These are phyloP conservation scores for Laupala kohalensis DNA, from an alignment of 1,140 invertebrate genomes.

Conservation along the genomic window DNA sequence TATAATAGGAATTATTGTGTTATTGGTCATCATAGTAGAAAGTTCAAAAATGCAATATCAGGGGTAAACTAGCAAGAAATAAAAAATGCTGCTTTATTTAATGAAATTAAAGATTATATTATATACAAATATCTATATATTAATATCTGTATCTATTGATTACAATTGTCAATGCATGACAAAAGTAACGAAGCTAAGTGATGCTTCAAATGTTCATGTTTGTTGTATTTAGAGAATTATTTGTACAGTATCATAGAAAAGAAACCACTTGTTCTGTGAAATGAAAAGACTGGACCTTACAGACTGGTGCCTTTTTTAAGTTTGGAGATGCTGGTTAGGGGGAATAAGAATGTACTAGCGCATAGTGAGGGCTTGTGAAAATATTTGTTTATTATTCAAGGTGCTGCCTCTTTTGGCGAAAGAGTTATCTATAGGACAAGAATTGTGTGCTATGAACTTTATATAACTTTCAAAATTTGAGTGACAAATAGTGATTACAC, in stretches of 20 bases:
- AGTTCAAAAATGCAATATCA: background rate
- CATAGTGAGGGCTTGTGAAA: background rate
- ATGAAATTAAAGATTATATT: slow-evolving; percentile 2
- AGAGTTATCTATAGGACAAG: background rate
- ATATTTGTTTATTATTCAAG: background rate
- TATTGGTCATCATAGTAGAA: background rate
- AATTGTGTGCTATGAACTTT: background rate
- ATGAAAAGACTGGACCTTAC: background rate
- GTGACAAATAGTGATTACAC: background rate
- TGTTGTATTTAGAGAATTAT: slow-evolving; percentile 13
- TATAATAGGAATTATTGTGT: slow-evolving; percentile 4
- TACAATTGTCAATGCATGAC: background rate
- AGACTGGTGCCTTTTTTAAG: background rate
- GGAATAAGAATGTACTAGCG: background rate
- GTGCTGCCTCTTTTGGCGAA: background rate
- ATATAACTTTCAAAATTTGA: background rate
- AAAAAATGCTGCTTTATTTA: slow-evolving; percentile 1
- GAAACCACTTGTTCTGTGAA: background rate
- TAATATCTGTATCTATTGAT: background rate
- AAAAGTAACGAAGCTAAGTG: background rate
- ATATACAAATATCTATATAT: background rate
- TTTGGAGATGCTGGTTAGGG: background rate
- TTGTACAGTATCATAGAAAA: background rate
- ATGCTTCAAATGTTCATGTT: slow-evolving; percentile 5
- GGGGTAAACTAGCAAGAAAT: background rate